Conservation (phyloP, 2,888 invertebrate species). For the Caenorhabditis sinica region DNA sequence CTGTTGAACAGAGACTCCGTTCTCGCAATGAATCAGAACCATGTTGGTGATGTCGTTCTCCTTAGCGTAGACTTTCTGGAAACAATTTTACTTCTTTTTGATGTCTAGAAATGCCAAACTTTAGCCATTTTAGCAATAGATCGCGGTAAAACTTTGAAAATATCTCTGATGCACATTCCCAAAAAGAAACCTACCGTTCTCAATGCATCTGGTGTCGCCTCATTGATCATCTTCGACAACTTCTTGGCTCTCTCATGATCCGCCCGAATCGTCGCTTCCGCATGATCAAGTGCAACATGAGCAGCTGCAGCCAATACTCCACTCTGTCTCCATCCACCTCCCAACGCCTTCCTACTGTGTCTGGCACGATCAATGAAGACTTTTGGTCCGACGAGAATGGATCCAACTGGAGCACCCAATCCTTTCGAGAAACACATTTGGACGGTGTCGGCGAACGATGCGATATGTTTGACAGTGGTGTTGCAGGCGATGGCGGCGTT, state of each 20-base stretch:
- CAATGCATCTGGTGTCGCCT: constrained; percentile 63
- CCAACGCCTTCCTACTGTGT: constrained; percentile 87
- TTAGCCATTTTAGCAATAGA: no score
- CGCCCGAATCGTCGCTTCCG: constrained; percentile 88
- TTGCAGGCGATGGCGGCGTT: constrained; percentile 89
- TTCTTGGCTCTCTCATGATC: constrained; percentile 87
- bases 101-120: no score
- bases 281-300: constrained; percentile 89
- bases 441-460: constrained; percentile 88
- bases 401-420: constrained; percentile 93
- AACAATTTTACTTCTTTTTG: constrained; percentile 8
- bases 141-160: no score
- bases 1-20: constrained; percentile 67
- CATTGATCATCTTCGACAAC: constrained; percentile 75
- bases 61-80: constrained; percentile 68
- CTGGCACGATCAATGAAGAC: constrained; percentile 75
- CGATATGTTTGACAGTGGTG: constrained; percentile 50
- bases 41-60: constrained; percentile 77
- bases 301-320: constrained; percentile 95
- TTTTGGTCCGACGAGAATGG: constrained; percentile 89
- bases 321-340: constrained; percentile 95
- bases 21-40: constrained; percentile 74
- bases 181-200: constrained; percentile 56
- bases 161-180: no score
- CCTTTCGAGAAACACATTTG: constrained; percentile 92